A percentile compares a stretch with the other conserved stretches of the same genome.
phyloP scores from a whole-genome alignment of 2,113 vertebrate genomes.

The Asarcornis scutulata region DNA sequence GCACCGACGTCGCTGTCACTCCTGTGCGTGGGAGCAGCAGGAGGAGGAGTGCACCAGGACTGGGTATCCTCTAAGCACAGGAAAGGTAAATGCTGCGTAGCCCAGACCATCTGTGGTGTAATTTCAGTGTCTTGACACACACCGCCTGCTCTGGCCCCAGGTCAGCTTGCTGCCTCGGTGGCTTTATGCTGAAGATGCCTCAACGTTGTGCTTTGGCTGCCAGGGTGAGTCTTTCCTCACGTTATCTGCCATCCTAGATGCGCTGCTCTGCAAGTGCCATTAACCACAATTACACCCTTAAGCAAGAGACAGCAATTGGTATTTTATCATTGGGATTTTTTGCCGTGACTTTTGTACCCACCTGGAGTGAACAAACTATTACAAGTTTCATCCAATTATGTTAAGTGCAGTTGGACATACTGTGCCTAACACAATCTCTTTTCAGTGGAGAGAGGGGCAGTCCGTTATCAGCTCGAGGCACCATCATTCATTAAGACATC shows the following conservation, averaged over 20 bases:
- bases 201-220: not conserved
- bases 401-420: conserved; percentile 1
- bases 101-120: not conserved
- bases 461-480: conserved; percentile 21
- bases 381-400: conserved; percentile 51
- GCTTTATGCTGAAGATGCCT: not conserved
- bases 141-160: not conserved
- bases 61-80: not conserved
- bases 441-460: conserved; percentile 22
- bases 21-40: not conserved
- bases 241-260: not conserved
- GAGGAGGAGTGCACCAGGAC: not conserved
- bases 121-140: not conserved
- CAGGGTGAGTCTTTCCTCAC: not conserved
- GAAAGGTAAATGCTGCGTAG: not conserved
- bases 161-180: fast-evolving
- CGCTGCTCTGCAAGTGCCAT: not conserved
- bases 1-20: fast-evolving
- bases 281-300: not conserved
- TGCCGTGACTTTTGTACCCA: not conserved
- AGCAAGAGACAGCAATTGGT: not conserved
- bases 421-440: not conserved
- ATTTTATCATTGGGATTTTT: conserved; percentile 32
- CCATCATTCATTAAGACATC: conserved; percentile 59
- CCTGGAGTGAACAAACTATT: conserved; percentile 34